Percentiles rank a stretch among this genome's conserved stretches.
phyloP scores from a whole-genome alignment of 2,113 vertebrate species.

The Solenodon paradoxus region DNA sequence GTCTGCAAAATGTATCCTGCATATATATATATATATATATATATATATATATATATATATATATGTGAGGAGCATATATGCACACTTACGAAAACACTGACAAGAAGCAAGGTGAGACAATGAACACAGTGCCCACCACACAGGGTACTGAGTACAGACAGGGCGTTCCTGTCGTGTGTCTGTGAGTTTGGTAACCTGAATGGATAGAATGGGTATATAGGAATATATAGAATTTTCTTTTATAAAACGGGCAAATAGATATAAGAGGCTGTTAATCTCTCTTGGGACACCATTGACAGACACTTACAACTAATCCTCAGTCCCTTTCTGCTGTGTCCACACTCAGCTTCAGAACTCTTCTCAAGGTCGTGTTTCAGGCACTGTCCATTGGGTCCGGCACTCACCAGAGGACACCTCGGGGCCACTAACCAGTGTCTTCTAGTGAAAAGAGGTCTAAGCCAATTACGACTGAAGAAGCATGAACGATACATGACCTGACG shows the following conservation, averaged over 20 bases:
- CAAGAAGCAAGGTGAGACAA: background rate
- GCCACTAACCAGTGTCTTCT: background rate
- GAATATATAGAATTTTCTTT: too few species aligned
- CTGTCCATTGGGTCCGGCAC: background rate
- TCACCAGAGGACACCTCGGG: background rate
- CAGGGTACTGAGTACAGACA: too few species aligned
- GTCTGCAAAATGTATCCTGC: background rate
- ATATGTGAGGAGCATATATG: too few species aligned
- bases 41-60: background rate
- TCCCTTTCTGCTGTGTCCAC: background rate
- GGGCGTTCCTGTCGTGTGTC: too few species aligned
- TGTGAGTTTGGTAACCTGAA: background rate
- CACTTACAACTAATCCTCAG: accelerated
- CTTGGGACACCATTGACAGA: accelerated
- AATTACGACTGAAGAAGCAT: background rate
- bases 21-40: too few species aligned
- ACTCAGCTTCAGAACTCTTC: background rate
- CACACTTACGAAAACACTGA: background rate
- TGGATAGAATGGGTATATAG: too few species aligned
- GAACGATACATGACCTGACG: background rate
- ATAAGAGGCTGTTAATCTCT: background rate
- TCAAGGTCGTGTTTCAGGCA: background rate
- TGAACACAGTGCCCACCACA: background rate
- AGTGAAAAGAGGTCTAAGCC: background rate
- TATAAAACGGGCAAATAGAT: background rate